These are phyloP conservation scores for Gobionotothen gibberifrons DNA, from an alignment of 2,797 vertebrate genomes.

Conservation along the genomic window DNA sequence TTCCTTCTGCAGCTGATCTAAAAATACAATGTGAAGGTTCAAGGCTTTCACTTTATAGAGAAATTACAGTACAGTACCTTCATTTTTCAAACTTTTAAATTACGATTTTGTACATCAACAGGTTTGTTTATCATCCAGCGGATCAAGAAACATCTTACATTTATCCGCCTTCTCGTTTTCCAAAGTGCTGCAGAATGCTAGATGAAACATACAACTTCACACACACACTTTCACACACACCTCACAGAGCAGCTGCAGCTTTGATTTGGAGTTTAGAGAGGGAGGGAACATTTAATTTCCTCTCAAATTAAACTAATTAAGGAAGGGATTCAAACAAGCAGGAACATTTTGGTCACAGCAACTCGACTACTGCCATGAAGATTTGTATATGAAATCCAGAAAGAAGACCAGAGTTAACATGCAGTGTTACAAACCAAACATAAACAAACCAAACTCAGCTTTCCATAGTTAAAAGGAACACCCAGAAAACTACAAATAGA, in stretches of 20 bases:
- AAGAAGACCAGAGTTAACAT: neutral
- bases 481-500: neutral
- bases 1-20: neutral
- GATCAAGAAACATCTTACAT: neutral
- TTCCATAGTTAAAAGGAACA: neutral
- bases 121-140: neutral
- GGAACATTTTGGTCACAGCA: neutral
- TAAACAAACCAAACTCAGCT: constrained; percentile 8
- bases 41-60: neutral
- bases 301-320: neutral
- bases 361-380: neutral
- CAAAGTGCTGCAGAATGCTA: neutral
- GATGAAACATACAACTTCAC: neutral
- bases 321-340: neutral
- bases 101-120: neutral
- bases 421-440: neutral
- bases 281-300: constrained; percentile 1
- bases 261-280: neutral
- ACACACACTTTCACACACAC: neutral
- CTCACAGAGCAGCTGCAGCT: constrained; percentile 5
- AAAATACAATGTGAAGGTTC: neutral
- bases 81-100: neutral
- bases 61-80: neutral
- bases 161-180: neutral
- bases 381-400: neutral